These are phyloP conservation scores for Platycheirus rosarum DNA, from an alignment of 2,888 invertebrate genomes.

Conservation along the genomic window DNA sequence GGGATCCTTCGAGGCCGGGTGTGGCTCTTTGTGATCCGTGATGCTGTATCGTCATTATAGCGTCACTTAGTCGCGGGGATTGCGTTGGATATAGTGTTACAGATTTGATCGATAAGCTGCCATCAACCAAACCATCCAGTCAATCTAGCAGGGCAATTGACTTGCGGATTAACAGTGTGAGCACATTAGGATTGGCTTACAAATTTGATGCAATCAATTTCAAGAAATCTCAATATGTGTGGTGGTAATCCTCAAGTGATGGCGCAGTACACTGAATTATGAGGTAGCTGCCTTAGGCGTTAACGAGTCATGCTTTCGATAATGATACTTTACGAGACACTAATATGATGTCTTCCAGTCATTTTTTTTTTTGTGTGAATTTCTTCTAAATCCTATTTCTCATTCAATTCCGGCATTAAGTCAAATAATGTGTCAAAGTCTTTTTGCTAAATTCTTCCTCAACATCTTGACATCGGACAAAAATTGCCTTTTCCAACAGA, in stretches of 20 bases:
- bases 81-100: conserved; percentile 56
- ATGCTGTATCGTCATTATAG: conserved; percentile 44
- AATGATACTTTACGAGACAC: too few species aligned
- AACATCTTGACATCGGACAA: conserved; percentile 24
- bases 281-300: conserved; percentile 19
- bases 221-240: conserved; percentile 42
- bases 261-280: conserved; percentile 21
- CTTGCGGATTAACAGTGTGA: conserved; percentile 53
- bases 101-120: conserved; percentile 67
- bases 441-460: conserved; percentile 21
- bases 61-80: conserved; percentile 40
- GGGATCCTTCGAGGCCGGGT: conserved; percentile 8
- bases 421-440: conserved; percentile 17
- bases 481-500: conserved; percentile 32
- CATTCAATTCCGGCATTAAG: conserved; percentile 37
- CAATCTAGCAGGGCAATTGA: conserved; percentile 18
- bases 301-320: conserved; percentile 27
- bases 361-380: too few species aligned
- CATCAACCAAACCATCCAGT: neutral
- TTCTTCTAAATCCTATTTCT: too few species aligned
- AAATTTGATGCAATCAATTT: conserved; percentile 62
- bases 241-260: conserved; percentile 16
- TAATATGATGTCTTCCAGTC: too few species aligned
- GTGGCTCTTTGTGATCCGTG: conserved; percentile 14
- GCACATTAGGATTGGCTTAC: conserved; percentile 40